A percentile compares a stretch with the other conserved stretches of the same genome.
These are phyloP conservation scores for Epizoanthus scotinus DNA, from an alignment of 92 coral and sea anemone genomes.

Conservation along the genomic window DNA sequence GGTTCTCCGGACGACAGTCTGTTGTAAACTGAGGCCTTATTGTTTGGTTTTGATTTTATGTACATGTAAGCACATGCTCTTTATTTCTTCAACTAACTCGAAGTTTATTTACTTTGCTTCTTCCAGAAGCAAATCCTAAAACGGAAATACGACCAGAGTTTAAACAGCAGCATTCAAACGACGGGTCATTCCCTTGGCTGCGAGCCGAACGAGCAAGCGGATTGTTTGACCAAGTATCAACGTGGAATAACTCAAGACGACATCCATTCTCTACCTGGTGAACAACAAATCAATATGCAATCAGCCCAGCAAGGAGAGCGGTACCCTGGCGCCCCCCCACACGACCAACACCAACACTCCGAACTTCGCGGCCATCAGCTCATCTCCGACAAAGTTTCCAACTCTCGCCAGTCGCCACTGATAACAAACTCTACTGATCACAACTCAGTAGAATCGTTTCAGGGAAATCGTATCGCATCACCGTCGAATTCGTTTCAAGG, in stretches of 20 bases:
- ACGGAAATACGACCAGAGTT: conserved; percentile 85
- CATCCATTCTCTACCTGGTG: conserved; percentile 35
- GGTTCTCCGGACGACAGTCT: conserved; percentile 9
- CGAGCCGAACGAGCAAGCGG: conserved; percentile 56
- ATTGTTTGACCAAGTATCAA: conserved; percentile 56
- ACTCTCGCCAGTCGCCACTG: conserved; percentile 34
- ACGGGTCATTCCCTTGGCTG: conserved; percentile 52
- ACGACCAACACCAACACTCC: conserved; percentile 42
- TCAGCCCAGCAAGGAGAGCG: conserved; percentile 54
- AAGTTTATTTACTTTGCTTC: conserved; percentile 61
- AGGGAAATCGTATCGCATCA: conserved; percentile 42
- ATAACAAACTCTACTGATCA: conserved; percentile 37
- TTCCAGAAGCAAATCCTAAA: conserved; percentile 87
- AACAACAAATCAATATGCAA: conserved; percentile 53
- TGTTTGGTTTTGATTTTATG: conserved; percentile 66
- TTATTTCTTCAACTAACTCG: conserved; percentile 63
- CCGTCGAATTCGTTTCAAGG: conserved; percentile 56
- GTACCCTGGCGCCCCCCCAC: conserved; percentile 30
- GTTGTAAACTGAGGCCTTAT: conserved; percentile 51
- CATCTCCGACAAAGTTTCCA: conserved; percentile 23
- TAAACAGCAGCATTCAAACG: conserved; percentile 56
- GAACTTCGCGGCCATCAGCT: conserved; percentile 49
- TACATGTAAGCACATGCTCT: conserved; percentile 54
- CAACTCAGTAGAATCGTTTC: conserved; percentile 27
- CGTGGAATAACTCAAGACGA: conserved; percentile 51